phyloP scores from a whole-genome alignment of 1,140 invertebrate genomes.

The Drosophila santomea region DNA sequence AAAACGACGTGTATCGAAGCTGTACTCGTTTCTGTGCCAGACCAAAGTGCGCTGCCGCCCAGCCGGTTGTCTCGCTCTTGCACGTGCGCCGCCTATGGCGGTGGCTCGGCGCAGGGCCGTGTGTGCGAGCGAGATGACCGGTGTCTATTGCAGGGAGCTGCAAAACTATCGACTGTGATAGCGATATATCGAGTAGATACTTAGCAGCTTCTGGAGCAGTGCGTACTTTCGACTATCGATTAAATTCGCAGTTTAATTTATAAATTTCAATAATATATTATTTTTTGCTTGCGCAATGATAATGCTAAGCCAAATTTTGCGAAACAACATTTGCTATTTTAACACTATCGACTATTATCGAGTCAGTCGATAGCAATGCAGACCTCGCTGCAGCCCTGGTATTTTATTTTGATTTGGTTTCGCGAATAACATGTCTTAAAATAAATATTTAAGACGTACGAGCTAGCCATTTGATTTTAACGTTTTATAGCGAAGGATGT shows the following conservation, averaged over 20 bases:
- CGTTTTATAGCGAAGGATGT: conserved; percentile 51
- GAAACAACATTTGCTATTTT: no score
- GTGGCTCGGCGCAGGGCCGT: conserved; percentile 45
- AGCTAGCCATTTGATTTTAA: conserved; percentile 19
- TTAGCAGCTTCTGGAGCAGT: no score
- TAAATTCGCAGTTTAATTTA: no score
- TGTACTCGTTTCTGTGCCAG: conserved; percentile 77
- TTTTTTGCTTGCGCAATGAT: no score
- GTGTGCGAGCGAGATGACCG: conserved; percentile 56
- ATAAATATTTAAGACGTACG: not conserved
- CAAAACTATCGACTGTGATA: not conserved
- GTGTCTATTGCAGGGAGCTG: not conserved
- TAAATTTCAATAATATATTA: no score
- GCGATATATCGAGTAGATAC: not conserved
- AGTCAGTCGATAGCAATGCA: not conserved
- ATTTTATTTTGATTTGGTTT: conserved; percentile 49
- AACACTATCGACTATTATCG: no score
- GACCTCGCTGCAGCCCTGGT: conserved; percentile 37
- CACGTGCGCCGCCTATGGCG: conserved; percentile 33
- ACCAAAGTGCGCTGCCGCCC: conserved; percentile 65
- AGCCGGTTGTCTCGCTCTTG: conserved; percentile 45
- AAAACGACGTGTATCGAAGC: conserved; percentile 82
- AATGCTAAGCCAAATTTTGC: no score
- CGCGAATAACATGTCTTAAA: conserved; percentile 2
- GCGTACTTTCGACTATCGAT: no score